A percentile compares a stretch with the other conserved stretches of the same genome.
These are phyloP conservation scores for Metallyticus violacea DNA, from an alignment of 2,888 invertebrate genomes.

Conservation along the genomic window DNA sequence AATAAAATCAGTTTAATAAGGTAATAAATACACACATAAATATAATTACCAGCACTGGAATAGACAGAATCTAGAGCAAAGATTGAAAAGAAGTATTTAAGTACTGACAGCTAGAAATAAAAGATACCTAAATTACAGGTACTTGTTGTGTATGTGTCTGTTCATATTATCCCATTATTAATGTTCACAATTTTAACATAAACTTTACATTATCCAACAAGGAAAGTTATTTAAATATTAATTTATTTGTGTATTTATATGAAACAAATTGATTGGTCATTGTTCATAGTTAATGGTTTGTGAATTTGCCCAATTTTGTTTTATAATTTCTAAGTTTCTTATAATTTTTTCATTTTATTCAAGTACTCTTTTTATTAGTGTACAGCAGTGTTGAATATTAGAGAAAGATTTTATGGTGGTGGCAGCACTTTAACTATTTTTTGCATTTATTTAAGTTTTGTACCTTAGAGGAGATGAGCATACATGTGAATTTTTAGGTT, in stretches of 20 bases:
- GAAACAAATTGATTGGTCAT: background rate
- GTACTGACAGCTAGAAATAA: no score
- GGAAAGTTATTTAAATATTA: background rate
- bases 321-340: background rate
- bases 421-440: constrained; percentile 2
- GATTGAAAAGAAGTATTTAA: no score
- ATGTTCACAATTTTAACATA: no score
- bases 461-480: background rate
- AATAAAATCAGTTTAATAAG: no score
- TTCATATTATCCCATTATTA: no score
- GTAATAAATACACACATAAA: no score
- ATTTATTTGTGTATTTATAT: background rate
- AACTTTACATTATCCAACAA: background rate
- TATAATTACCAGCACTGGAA: no score
- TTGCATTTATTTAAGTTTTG: background rate
- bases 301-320: background rate
- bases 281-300: background rate
- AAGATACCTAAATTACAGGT: no score
- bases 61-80: no score
- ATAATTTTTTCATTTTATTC: background rate
- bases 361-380: background rate
- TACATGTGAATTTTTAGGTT: background rate
- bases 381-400: background rate
- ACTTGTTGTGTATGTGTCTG: no score
- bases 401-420: background rate